A percentile compares a stretch with the other conserved stretches of the same genome.
Evolutionary conservation across 2,888 invertebrate species (phyloP).

Genomic region (Melieria omissa): DNA sequence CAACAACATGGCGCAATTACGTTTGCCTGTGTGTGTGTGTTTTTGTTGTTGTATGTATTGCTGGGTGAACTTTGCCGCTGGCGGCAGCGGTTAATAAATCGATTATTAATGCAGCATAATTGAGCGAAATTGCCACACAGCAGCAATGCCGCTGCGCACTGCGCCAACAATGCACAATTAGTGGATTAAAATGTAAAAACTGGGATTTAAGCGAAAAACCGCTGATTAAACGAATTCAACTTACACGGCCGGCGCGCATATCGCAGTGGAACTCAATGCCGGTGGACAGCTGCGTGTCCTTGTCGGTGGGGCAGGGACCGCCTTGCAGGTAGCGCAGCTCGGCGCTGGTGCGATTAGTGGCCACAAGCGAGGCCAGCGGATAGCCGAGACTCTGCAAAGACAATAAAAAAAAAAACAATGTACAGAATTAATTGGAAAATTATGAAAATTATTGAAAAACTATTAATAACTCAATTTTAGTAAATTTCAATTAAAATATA

Average conservation of each 20-base stretch:
- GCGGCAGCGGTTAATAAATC: constrained; percentile 6
- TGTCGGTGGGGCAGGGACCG: constrained; percentile 58
- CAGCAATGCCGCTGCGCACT: too few species aligned
- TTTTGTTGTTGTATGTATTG: neutral
- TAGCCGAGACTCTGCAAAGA: constrained; percentile 62
- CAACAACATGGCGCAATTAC: constrained; percentile 32
- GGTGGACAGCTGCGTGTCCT: constrained; percentile 55
- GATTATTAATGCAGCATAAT: constrained; percentile 27
- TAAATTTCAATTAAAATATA: too few species aligned
- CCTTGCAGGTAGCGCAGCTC: constrained; percentile 60
- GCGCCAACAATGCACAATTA: too few species aligned
- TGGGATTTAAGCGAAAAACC: neutral
- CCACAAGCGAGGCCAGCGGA: constrained; percentile 56
- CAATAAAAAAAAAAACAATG: neutral
- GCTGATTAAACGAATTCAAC: constrained; percentile 42
- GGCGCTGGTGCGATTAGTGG: constrained; percentile 56
- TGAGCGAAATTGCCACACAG: too few species aligned
- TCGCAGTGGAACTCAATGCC: constrained; percentile 62
- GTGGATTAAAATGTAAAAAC: neutral
- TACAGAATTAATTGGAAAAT: too few species aligned
- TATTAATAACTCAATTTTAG: too few species aligned
- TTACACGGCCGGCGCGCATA: constrained; percentile 61
- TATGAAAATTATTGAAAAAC: too few species aligned
- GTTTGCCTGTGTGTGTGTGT: constrained; percentile 11
- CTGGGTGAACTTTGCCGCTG: too few species aligned